Conservation (phyloP, 2,113 vertebrate genomes). For the Tetraodon nigroviridis region DNA sequence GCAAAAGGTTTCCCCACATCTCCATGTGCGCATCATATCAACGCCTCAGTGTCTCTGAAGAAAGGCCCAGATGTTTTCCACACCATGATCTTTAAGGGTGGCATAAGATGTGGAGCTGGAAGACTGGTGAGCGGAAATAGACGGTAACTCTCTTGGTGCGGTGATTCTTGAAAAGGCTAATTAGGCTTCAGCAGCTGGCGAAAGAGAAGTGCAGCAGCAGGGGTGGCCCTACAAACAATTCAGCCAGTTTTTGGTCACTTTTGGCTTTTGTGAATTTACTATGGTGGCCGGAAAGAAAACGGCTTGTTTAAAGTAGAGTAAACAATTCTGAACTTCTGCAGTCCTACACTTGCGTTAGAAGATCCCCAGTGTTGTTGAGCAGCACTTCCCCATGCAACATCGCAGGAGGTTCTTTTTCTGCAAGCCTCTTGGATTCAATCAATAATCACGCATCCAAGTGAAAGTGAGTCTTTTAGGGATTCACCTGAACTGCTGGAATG, state of each 20-base stretch:
- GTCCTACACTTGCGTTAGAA: no score
- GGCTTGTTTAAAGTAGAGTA: slow-evolving; percentile 5
- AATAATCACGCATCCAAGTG: no score
- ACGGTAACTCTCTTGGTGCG: slow-evolving; percentile 64
- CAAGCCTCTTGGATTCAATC: no score
- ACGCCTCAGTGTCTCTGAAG: slow-evolving; percentile 50
- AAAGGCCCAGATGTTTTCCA: slow-evolving; percentile 70
- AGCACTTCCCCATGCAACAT: no score
- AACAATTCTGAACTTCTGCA: no score
- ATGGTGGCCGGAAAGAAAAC: not conserved
- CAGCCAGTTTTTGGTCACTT: slow-evolving; percentile 25
- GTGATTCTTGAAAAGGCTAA: slow-evolving; percentile 68
- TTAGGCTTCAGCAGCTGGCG: slow-evolving; percentile 67
- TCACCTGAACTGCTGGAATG: no score
- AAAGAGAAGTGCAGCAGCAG: slow-evolving; percentile 41
- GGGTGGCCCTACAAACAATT: slow-evolving; percentile 42
- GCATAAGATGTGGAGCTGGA: slow-evolving; percentile 54
- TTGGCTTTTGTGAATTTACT: slow-evolving; percentile 31
- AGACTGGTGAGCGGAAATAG: slow-evolving; percentile 54
- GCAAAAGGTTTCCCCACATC: slow-evolving; percentile 41
- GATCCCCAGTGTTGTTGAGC: no score
- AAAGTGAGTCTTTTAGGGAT: no score
- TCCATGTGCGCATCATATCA: slow-evolving; percentile 63
- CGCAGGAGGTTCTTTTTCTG: no score
- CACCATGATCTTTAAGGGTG: slow-evolving; percentile 62